Conservation (phyloP, 2,113 vertebrate genomes). For the Brachypteracias leptosomus region DNA sequence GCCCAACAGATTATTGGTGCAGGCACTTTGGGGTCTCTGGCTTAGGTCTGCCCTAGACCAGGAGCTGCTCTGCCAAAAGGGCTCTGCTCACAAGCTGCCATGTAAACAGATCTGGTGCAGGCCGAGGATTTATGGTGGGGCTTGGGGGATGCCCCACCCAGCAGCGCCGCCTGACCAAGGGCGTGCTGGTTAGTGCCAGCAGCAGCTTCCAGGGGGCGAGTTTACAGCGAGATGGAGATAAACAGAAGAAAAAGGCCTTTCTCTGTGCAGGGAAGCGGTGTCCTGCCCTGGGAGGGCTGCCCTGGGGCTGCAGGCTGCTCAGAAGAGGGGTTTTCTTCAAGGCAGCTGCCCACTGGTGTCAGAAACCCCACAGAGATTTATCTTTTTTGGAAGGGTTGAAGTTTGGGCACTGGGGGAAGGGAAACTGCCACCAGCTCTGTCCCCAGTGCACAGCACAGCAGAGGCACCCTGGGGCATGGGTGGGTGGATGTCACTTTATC, state of each 20-base stretch:
- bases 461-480: rapidly evolving
- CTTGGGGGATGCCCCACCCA: not conserved
- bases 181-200: not conserved
- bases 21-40: not conserved
- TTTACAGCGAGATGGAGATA: not conserved
- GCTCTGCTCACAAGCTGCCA: not conserved
- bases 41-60: not conserved
- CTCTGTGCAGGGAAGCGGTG: not conserved
- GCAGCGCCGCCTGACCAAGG: not conserved
- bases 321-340: not conserved
- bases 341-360: not conserved
- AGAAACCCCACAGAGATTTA: not conserved
- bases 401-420: rapidly evolving
- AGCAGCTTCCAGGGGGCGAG: slow-evolving; percentile 4
- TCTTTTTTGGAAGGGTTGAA: not conserved
- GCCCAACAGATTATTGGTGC: rapidly evolving
- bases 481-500: too few species aligned
- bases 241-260: slow-evolving; percentile 46
- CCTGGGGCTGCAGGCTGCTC: rapidly evolving
- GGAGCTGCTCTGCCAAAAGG: not conserved
- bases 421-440: not conserved
- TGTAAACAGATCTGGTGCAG: not conserved
- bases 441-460: not conserved
- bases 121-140: not conserved
- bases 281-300: not conserved